Evolutionary conservation across 2,113 vertebrate genomes (phyloP), one percentile per base, ranked within the genome.

Genomic region (Sinocyclocheilus anshuiensis): DNA sequence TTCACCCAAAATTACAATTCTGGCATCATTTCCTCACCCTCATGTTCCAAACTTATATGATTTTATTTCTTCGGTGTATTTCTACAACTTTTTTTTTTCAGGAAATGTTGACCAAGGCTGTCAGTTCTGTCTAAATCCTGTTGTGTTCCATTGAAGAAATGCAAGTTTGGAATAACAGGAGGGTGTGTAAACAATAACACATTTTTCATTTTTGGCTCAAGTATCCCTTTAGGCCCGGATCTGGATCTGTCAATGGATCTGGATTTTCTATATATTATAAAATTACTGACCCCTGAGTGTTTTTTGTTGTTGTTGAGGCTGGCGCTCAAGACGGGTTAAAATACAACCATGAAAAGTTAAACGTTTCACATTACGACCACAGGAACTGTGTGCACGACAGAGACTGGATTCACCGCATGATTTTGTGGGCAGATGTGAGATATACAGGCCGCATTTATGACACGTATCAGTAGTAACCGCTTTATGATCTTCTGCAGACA

Each of bases 361-460:
- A 20, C 13, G 39, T 81, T 81, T 81, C 79, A 20, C 59, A 67
- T 63, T 65, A 48, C n/a, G 59, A 81, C 79, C 79, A 63, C 79
- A 81, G 39, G 79, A 24, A 48, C 59, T 11, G 15, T 81, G 59
- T 81, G 79, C 42, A 29, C 0, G 7, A 48, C 39, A 67, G 39
- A 65, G 7, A 29, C 59, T 18, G 39, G 59, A 81, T 65, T 24
- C 79, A 29, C 59, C 59, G 3, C 39, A 65, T 67, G 79, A 81
- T 81, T 67, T 48, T 67, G 79, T 48, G 79, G 79, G n/a, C 24
- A 65, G 39, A 81, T 81, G 13, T 81, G n/a, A 65, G 39, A 81
- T 81, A 81, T 81, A 29, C 7, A 48, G 39, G 59, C 39, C 39
- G 1, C 39, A n/a, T 81, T 65, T 48, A 6, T 81, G 79, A 81